Conservation (phyloP, 2,888 invertebrate genomes). For the Cryptocheilus praepositus region DNA sequence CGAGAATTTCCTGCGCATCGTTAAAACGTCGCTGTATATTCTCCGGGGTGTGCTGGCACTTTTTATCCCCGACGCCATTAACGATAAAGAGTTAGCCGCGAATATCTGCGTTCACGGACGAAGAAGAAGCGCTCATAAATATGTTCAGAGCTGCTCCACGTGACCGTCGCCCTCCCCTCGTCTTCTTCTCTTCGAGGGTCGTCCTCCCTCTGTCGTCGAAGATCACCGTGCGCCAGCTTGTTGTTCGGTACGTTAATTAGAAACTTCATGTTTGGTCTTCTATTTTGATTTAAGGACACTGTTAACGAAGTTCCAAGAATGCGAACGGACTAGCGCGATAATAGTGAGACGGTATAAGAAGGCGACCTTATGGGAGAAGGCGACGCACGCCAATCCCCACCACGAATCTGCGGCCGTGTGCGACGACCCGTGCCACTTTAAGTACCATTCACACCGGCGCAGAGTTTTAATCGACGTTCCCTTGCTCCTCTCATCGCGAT, state of each 20-base stretch:
- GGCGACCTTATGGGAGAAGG: slow-evolving; percentile 45
- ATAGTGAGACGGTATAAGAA: slow-evolving; percentile 35
- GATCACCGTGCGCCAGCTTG: neutral
- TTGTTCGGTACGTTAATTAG: slow-evolving; percentile 40
- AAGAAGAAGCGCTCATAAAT: slow-evolving; percentile 39
- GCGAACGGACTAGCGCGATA: slow-evolving; percentile 30
- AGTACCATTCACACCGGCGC: slow-evolving; percentile 10
- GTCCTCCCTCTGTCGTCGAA: neutral
- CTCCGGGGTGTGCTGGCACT: slow-evolving; percentile 5
- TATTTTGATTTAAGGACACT: slow-evolving; percentile 48
- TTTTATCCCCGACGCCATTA: slow-evolving; percentile 29
- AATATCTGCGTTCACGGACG: slow-evolving; percentile 16
- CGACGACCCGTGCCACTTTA: slow-evolving; percentile 48
- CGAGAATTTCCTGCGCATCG: slow-evolving; percentile 16
- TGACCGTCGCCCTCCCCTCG: neutral
- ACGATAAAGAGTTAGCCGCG: slow-evolving; percentile 28
- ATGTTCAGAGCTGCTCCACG: slow-evolving; percentile 1
- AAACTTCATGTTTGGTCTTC: slow-evolving; percentile 21
- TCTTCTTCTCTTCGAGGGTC: neutral
- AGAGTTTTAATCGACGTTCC: neutral
- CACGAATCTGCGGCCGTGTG: slow-evolving; percentile 39
- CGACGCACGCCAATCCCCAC: slow-evolving; percentile 61
- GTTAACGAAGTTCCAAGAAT: slow-evolving; percentile 55
- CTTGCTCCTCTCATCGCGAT: neutral
- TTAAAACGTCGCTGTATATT: slow-evolving; percentile 16